Conservation (phyloP, 2,113 vertebrate species). For the Salvelinus sp. region DNA sequence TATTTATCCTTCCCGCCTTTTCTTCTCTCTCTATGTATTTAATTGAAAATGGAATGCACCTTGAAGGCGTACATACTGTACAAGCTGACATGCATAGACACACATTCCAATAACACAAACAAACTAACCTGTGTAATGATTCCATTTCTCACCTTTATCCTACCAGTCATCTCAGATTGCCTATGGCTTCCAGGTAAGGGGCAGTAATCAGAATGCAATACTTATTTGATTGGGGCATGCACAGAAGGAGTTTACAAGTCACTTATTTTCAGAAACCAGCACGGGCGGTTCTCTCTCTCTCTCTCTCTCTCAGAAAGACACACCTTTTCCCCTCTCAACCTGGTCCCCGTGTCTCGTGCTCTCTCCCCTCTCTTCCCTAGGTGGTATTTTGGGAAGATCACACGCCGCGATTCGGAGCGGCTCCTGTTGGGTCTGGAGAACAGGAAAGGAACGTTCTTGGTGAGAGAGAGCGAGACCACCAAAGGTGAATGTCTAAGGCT, state of each 20-base stretch:
- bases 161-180: constrained; percentile 74
- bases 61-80: not conserved
- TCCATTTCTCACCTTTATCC: constrained; percentile 60
- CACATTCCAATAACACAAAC: not conserved
- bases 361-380: constrained; percentile 61
- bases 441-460: constrained; percentile 93
- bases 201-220: constrained; percentile 22
- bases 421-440: constrained; percentile 89
- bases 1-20: constrained; percentile 39
- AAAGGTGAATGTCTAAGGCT: constrained; percentile 80
- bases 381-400: constrained; percentile 97
- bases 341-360: not conserved
- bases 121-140: constrained; percentile 50
- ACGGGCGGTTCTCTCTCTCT: constrained; percentile 15
- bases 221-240: constrained; percentile 33
- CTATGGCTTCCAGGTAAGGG: constrained; percentile 74
- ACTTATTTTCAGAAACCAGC: constrained; percentile 3
- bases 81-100: constrained; percentile 33
- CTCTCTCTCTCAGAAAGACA: not conserved
- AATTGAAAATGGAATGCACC: not conserved
- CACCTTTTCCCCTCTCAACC: constrained; percentile 2
- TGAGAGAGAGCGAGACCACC: constrained; percentile 94
- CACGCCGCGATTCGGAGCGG: constrained; percentile 90
- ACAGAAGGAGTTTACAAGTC: constrained; percentile 12
- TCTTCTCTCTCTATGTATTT: constrained; percentile 28